Percentiles rank a stretch among this genome's conserved stretches.
phyloP scores from a whole-genome alignment of 2,113 vertebrate genomes.

The Bufo gargarizans region DNA sequence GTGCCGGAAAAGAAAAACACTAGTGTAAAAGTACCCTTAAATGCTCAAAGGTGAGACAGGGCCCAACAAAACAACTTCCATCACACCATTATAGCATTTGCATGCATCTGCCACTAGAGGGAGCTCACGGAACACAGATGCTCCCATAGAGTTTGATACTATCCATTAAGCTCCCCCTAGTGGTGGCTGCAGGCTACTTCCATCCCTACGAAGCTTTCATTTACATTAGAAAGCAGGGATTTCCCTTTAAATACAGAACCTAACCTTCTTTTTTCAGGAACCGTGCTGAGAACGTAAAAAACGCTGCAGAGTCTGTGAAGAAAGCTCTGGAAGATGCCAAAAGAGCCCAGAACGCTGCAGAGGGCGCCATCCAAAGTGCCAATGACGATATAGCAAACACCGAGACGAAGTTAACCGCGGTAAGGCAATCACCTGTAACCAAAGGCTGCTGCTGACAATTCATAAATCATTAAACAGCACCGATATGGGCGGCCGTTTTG shows the following conservation, averaged over 20 bases:
- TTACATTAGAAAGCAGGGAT: no score
- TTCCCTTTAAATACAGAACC: background rate
- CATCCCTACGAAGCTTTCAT: background rate
- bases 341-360: slow-evolving; percentile 81
- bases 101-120: background rate
- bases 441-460: background rate
- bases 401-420: slow-evolving; percentile 73
- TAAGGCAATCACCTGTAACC: slow-evolving; percentile 52
- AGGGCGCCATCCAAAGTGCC: slow-evolving; percentile 82
- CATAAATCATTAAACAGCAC: no score
- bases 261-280: slow-evolving; percentile 66
- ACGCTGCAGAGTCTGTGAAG: slow-evolving; percentile 79
- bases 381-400: slow-evolving; percentile 81
- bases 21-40: no score
- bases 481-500: no score
- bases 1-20: no score
- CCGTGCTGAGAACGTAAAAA: slow-evolving; percentile 82
- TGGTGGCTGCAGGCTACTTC: background rate
- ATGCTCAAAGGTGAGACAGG: no score
- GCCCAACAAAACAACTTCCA: background rate
- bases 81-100: background rate
- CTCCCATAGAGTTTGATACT: no score
- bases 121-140: background rate
- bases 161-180: background rate
- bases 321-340: slow-evolving; percentile 81